Percentiles rank a stretch among this genome's conserved stretches.
Conservation (phyloP, 92 coral and sea anemone species). For the Epizoanthus scotinus region DNA sequence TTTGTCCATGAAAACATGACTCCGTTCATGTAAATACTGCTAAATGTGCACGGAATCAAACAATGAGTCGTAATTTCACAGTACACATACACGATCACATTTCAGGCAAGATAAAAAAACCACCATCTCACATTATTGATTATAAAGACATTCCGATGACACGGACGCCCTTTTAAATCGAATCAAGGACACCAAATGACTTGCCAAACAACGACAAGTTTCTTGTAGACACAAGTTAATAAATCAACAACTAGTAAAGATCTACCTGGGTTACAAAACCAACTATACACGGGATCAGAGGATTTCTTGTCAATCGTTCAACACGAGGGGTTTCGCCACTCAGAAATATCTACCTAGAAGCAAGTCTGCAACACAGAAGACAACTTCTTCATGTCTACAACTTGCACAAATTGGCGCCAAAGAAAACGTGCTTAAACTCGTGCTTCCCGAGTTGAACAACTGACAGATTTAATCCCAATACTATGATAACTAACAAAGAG, state of each 20-base stretch:
- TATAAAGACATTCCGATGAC: conserved; percentile 29
- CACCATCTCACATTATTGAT: conserved; percentile 1
- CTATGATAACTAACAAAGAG: not conserved
- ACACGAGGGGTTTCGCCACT: not conserved
- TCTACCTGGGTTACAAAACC: not conserved
- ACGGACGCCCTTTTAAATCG: conserved; percentile 27
- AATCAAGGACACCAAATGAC: not conserved
- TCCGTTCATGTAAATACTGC: not conserved
- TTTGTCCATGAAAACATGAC: not conserved
- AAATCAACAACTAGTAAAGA: not conserved
- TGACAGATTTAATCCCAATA: not conserved
- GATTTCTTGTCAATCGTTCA: not conserved
- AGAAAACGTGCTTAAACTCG: conserved; percentile 1
- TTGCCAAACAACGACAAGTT: not conserved
- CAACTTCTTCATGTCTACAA: conserved; percentile 10
- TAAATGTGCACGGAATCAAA: not conserved
- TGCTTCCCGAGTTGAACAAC: not conserved
- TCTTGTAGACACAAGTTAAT: not conserved
- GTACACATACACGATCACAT: conserved; percentile 20
- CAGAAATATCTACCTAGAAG: not conserved
- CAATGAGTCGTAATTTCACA: not conserved
- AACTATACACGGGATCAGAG: not conserved
- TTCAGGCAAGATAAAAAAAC: conserved; percentile 22
- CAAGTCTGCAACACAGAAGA: too few species aligned
- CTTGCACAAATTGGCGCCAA: conserved; percentile 33